Conservation (phyloP, 2,113 vertebrate species). For the Sisor rabdophorus region DNA sequence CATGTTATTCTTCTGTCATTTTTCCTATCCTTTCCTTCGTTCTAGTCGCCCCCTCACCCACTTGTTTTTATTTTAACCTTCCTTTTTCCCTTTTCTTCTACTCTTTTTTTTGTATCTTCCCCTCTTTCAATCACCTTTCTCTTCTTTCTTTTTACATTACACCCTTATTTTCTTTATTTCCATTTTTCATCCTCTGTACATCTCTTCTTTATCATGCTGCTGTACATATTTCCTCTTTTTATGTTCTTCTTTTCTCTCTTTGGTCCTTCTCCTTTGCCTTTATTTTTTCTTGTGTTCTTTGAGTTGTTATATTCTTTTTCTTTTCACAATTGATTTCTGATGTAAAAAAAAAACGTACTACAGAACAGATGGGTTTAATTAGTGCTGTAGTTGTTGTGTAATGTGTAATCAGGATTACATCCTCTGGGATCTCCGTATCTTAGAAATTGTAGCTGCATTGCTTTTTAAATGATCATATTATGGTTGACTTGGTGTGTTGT, state of each 20-base stretch:
- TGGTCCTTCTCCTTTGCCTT: neutral
- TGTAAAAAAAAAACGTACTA: neutral
- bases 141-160: neutral
- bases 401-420: constrained; percentile 11
- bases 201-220: neutral
- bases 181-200: too few species aligned
- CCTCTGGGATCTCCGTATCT: neutral
- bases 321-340: neutral
- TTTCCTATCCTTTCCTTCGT: neutral
- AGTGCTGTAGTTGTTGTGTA: neutral
- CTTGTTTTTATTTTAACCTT: neutral
- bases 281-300: neutral
- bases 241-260: neutral
- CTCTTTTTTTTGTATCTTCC: neutral
- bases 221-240: neutral
- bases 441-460: neutral
- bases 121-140: neutral
- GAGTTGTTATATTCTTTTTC: neutral
- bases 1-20: too few species aligned
- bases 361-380: constrained; percentile 13
- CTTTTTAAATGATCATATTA: neutral
- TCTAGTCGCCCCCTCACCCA: neutral
- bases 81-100: neutral
- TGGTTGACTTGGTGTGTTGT: neutral
- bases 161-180: neutral